Percentiles rank a stretch among this genome's conserved stretches.
phyloP scores from a whole-genome alignment of 2,113 vertebrate genomes.

The Scopus umbretta region DNA sequence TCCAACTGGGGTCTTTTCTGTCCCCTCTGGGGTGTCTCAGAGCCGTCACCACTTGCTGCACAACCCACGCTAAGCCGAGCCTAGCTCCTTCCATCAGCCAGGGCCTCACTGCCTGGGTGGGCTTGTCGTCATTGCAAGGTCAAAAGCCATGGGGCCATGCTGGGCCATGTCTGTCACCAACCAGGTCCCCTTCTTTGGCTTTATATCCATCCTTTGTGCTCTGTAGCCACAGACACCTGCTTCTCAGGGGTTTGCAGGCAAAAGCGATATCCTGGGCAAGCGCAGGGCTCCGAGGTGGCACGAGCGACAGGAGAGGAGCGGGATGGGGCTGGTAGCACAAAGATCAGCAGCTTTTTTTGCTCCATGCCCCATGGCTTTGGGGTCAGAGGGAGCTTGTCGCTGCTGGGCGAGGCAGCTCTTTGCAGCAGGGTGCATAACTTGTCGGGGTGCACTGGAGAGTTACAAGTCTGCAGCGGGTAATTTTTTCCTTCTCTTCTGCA shows the following conservation, averaged over 20 bases:
- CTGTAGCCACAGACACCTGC: rapidly evolving
- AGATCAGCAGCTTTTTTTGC: background rate
- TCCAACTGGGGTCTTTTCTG: background rate
- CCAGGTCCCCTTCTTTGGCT: background rate
- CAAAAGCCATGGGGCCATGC: rapidly evolving
- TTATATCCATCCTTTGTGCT: background rate
- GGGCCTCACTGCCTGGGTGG: background rate
- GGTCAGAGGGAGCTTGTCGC: background rate
- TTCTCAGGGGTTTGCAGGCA: background rate
- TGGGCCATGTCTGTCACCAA: rapidly evolving
- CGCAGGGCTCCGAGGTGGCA: background rate
- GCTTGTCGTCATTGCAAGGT: background rate
- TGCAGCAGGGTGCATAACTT: background rate
- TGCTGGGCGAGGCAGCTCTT: background rate
- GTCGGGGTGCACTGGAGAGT: background rate
- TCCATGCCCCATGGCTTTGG: background rate
- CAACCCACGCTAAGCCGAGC: background rate
- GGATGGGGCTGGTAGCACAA: background rate
- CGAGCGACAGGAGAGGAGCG: background rate
- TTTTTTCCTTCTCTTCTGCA: constrained; percentile 23
- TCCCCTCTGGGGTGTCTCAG: background rate
- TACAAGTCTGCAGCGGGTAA: background rate
- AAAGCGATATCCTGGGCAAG: background rate
- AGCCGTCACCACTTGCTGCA: rapidly evolving
- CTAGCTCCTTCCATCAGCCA: background rate